Evolutionary conservation across 2,113 vertebrate genomes (phyloP).

Genomic region (Gopherus flavomarginatus): DNA sequence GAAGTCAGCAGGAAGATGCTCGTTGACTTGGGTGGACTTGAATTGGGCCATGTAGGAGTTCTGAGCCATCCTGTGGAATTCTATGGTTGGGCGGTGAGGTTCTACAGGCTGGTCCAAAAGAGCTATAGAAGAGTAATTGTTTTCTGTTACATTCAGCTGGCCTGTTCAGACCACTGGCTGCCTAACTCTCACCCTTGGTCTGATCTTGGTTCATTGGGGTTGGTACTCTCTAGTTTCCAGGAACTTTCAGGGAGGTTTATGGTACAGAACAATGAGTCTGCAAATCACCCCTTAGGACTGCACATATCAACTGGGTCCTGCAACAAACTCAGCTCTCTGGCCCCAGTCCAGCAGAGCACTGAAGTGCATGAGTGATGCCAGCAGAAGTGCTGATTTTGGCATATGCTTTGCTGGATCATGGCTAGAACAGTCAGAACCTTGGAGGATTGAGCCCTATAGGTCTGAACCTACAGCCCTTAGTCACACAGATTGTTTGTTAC

Average conservation of each 20-base stretch:
- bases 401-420: no score
- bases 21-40: not conserved
- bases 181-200: not conserved
- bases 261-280: not conserved
- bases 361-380: no score
- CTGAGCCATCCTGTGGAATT: not conserved
- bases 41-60: not conserved
- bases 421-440: no score
- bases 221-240: not conserved
- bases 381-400: no score
- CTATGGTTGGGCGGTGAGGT: constrained; percentile 1
- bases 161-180: not conserved
- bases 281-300: not conserved
- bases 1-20: not conserved
- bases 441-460: no score
- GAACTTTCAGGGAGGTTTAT: not conserved
- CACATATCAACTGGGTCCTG: not conserved
- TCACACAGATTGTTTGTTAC: not conserved
- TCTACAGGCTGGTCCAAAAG: not conserved
- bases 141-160: not conserved
- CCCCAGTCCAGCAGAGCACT: not conserved
- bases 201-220: not conserved
- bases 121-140: constrained; percentile 31
- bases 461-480: not conserved
- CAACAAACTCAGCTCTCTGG: not conserved